Percentiles rank a stretch among this genome's conserved stretches.
Conservation (phyloP, 2,797 vertebrate species). For the Rhinichthys osculus region DNA sequence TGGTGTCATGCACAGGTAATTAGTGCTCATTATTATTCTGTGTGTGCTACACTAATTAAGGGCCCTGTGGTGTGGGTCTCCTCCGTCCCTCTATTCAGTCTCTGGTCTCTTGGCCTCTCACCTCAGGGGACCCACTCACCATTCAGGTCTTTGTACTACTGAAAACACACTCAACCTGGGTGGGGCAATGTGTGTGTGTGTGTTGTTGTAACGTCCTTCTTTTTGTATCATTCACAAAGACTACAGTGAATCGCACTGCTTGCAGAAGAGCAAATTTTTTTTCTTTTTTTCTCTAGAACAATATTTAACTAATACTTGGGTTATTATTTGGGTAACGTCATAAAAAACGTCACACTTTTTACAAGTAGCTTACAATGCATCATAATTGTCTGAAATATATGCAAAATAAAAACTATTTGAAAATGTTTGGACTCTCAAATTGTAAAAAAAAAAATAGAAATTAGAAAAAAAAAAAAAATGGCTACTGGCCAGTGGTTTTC, state of each 20-base stretch:
- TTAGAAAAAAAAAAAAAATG: no score
- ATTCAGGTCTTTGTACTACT: slow-evolving; percentile 52
- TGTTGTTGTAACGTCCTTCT: slow-evolving; percentile 20
- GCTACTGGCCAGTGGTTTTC: no score
- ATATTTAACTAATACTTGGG: background rate
- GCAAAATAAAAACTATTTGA: background rate
- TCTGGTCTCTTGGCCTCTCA: slow-evolving; percentile 71
- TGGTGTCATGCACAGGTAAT: slow-evolving; percentile 82
- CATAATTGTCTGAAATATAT: background rate
- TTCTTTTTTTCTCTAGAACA: background rate
- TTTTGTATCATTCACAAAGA: slow-evolving; percentile 35
- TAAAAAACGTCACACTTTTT: background rate
- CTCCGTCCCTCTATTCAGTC: slow-evolving; percentile 57
- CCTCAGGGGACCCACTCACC: slow-evolving; percentile 44
- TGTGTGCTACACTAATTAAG: slow-evolving; percentile 88
- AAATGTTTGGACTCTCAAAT: background rate
- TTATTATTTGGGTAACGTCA: background rate
- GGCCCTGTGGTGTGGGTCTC: slow-evolving; percentile 79
- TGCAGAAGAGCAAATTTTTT: background rate
- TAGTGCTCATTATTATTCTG: slow-evolving; percentile 86
- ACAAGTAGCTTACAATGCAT: background rate
- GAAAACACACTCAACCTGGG: slow-evolving; percentile 33
- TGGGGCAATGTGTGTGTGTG: slow-evolving; percentile 30
- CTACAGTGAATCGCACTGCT: background rate
- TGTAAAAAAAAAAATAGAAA: background rate